A percentile compares a stretch with the other conserved stretches of the same genome.
Conservation (phyloP, 2,797 vertebrate genomes). For the Natrix natrix region DNA sequence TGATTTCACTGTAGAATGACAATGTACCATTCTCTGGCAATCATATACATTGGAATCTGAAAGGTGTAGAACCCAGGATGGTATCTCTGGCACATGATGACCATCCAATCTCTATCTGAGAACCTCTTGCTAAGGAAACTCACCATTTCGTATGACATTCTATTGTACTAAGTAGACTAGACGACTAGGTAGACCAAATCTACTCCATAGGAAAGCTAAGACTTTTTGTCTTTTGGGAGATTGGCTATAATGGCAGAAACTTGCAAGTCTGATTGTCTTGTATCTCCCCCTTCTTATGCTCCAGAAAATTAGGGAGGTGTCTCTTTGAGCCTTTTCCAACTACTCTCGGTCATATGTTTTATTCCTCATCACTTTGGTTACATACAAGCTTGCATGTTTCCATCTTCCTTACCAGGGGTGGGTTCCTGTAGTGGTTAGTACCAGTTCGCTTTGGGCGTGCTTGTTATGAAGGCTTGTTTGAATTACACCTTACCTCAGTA, state of each 20-base stretch:
- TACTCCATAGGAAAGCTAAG: neutral
- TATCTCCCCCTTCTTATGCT: neutral
- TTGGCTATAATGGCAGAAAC: neutral
- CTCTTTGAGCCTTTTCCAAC: neutral
- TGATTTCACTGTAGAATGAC: neutral
- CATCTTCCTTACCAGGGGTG: neutral
- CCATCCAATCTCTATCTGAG: neutral
- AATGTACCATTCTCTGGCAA: neutral
- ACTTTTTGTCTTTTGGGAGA: neutral
- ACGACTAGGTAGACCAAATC: neutral
- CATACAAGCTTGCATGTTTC: neutral
- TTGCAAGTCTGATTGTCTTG: neutral
- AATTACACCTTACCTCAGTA: neutral
- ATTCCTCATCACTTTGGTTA: neutral
- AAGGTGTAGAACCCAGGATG: neutral
- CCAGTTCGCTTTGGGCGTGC: no score
- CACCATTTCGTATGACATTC: neutral
- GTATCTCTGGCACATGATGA: neutral
- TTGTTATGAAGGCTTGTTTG: neutral
- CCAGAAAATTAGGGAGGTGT: no score
- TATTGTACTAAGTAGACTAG: neutral
- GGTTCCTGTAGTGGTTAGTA: no score
- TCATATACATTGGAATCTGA: neutral
- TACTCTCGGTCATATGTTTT: neutral
- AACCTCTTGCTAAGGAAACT: neutral